Conservation (phyloP, 2,113 vertebrate genomes). For the Misgurnus anguillicaudatus region DNA sequence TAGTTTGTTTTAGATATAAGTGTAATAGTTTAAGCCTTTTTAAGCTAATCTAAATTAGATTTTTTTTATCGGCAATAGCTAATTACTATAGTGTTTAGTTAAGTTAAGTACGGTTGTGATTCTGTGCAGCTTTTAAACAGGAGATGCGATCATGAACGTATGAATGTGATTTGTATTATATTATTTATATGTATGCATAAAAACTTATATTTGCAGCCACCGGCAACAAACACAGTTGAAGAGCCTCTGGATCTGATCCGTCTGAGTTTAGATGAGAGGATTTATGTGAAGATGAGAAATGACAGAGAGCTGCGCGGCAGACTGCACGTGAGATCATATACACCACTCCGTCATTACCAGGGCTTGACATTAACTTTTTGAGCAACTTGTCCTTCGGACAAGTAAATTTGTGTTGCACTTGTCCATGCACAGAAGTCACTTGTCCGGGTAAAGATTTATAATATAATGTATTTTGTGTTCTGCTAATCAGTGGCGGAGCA, state of each 20-base stretch:
- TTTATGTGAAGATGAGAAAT: constrained; percentile 99
- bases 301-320: constrained; percentile 94
- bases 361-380: too few relatives aligned
- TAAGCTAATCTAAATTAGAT: background rate
- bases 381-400: too few relatives aligned
- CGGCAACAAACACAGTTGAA: constrained; percentile 92
- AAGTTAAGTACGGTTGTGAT: background rate
- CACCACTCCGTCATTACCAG: background rate
- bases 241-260: constrained; percentile 95
- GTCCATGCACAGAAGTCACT: too few relatives aligned
- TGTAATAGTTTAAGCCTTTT: background rate
- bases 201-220: constrained; percentile 74
- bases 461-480: too few relatives aligned
- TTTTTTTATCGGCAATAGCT: background rate
- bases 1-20: background rate
- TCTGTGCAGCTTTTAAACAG: too few relatives aligned
- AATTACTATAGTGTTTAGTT: too few relatives aligned
- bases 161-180: too few relatives aligned
- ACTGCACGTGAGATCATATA: constrained; percentile 82
- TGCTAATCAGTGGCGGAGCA: too few relatives aligned
- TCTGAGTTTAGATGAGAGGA: constrained; percentile 94
- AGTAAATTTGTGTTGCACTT: too few relatives aligned
- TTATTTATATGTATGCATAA: background rate
- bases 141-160: background rate
- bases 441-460: too few relatives aligned